Evolutionary conservation across 1,140 invertebrate species (phyloP), one percentile per base, ranked within the genome.

Genomic region (Saccostrea echinata): DNA sequence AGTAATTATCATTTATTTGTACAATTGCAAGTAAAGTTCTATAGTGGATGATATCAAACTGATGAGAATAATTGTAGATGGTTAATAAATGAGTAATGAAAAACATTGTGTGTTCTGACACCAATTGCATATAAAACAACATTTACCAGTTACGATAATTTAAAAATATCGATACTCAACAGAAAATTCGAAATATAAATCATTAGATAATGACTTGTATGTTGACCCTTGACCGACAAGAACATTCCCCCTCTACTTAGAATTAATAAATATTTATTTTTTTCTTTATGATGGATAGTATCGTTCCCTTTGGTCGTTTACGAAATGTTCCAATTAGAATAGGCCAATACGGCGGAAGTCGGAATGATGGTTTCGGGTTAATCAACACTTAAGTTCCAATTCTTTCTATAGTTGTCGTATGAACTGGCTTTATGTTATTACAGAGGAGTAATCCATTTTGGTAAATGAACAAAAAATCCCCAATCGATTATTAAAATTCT

Each of bases 401-500:
- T 21, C 55, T 4, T 21, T 61, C 16, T 43, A 61, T 61, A 21
- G 43, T n/a, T 61, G 55, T 61, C 21, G 3, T 61, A 21, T 3
- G 55, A 18, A 61, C 55, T 21, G n/a, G 4, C 18, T 55, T 13
- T n/a, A 61, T 61, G n/a, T 4, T 43, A 43, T 1, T 8, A 43
- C 43, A 43, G 1, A 43, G 43, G 43, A 43, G n/a, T 61, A 61
- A 61, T 61, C 55, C n/a, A 6, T 21, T 61, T 61, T 61, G 55
- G 68, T 30, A 76, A 76, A 76, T 76, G 68, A 76, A 76, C 68
- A 76, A 76, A 76, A 76, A 30, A 30, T 61, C 24, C 11, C 16
- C 68, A 27, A 76, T 76, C 68, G 68, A 76, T 76, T 76, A 76
- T 30, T 27, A 76, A 30, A 27, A 76, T 76, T 76, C 68, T 27